phyloP scores from a whole-genome alignment of 2,888 invertebrate genomes.

The Pammene fasciana region DNA sequence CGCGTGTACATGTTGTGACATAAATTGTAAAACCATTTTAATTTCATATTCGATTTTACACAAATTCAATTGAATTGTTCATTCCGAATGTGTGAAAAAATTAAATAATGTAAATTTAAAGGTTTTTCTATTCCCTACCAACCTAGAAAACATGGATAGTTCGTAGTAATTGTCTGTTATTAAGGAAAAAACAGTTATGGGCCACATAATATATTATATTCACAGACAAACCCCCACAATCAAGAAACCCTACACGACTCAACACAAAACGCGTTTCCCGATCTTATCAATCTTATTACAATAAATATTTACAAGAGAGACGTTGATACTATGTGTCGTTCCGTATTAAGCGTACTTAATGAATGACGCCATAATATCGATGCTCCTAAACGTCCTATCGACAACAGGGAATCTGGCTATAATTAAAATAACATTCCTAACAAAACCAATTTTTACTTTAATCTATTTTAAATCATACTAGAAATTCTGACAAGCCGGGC shows the following conservation, averaged over 20 bases:
- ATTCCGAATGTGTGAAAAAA: slow-evolving; percentile 37
- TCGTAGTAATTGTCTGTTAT: background rate
- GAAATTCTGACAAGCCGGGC: too few species aligned
- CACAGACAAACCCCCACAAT: slow-evolving; percentile 23
- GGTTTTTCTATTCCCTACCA: background rate
- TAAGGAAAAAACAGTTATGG: background rate
- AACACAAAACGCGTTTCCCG: slow-evolving; percentile 17
- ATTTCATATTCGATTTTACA: slow-evolving; percentile 32
- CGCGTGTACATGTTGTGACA: slow-evolving; percentile 29
- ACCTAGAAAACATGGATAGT: background rate
- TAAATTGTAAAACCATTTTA: slow-evolving; percentile 30
- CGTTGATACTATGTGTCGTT: slow-evolving; percentile 6
- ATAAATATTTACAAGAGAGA: slow-evolving; percentile 30
- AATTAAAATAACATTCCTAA: too few species aligned
- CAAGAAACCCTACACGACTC: slow-evolving; percentile 7
- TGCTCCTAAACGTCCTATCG: background rate
- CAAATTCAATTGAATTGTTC: slow-evolving; percentile 33
- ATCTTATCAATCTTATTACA: slow-evolving; percentile 21
- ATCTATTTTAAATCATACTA: too few species aligned
- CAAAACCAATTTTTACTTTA: too few species aligned
- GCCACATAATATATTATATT: slow-evolving; percentile 32
- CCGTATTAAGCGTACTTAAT: background rate
- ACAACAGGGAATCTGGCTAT: background rate
- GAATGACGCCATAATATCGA: background rate
- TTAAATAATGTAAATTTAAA: slow-evolving; percentile 32